A percentile compares a stretch with the other conserved stretches of the same genome.
Evolutionary conservation across 2,888 invertebrate species (phyloP).

Genomic region (Nyleta sp.): DNA sequence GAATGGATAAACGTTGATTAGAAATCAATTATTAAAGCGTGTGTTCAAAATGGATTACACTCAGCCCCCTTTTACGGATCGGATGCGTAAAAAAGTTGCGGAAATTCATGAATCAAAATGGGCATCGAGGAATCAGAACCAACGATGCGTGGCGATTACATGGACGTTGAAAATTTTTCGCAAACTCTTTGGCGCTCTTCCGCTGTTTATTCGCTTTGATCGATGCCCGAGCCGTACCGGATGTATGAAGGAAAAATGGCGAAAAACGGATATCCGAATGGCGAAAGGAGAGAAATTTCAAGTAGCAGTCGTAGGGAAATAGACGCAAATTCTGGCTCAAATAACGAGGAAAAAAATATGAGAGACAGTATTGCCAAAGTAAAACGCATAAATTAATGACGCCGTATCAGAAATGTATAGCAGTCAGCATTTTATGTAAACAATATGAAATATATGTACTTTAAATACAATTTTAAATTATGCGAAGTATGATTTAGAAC

Average conservation of each 20-base stretch:
- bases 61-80: constrained; percentile 8
- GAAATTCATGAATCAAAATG: constrained; percentile 56
- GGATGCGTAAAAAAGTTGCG: constrained; percentile 41
- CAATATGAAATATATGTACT: not conserved
- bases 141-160: constrained; percentile 57
- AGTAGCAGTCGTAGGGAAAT: constrained; percentile 53
- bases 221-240: constrained; percentile 70
- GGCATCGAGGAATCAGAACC: constrained; percentile 53
- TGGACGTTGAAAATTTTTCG: constrained; percentile 63
- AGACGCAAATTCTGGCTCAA: constrained; percentile 47
- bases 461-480: too few relatives aligned
- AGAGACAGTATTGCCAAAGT: constrained; percentile 43
- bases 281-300: constrained; percentile 60
- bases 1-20: not conserved
- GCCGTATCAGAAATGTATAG: constrained; percentile 1
- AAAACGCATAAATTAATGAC: constrained; percentile 35
- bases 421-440: constrained; percentile 1
- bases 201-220: constrained; percentile 76
- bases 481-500: too few relatives aligned
- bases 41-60: constrained; percentile 36
- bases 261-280: constrained; percentile 67
- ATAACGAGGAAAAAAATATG: constrained; percentile 28
- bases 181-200: constrained; percentile 67
- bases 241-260: constrained; percentile 62
- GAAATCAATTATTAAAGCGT: constrained; percentile 18